These are phyloP conservation scores for Trichopria drosophilae DNA, from an alignment of 2,888 invertebrate species.

Conservation along the genomic window DNA sequence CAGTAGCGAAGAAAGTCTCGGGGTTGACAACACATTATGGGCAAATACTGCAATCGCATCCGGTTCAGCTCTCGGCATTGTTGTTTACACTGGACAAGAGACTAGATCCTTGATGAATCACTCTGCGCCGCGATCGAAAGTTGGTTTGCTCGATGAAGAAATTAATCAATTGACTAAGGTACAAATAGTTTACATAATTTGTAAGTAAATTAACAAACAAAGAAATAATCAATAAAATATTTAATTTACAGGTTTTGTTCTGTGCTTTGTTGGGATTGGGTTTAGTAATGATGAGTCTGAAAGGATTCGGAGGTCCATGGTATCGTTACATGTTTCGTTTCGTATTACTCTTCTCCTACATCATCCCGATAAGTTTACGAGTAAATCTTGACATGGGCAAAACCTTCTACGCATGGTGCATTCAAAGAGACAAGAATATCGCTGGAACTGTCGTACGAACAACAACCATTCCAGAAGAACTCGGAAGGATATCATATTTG, in stretches of 20 bases:
- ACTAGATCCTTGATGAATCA: slow-evolving; percentile 99
- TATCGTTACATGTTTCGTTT: slow-evolving; percentile 95
- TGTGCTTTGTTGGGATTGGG: slow-evolving; percentile 87
- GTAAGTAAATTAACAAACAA: slow-evolving; percentile 3
- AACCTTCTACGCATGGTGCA: slow-evolving; percentile 95
- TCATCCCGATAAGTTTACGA: slow-evolving; percentile 96
- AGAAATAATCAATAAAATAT: slow-evolving; percentile 9
- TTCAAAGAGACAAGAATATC: slow-evolving; percentile 90
- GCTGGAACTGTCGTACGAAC: slow-evolving; percentile 93
- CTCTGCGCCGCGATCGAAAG: slow-evolving; percentile 92
- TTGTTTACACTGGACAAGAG: slow-evolving; percentile 94
- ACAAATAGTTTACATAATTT: slow-evolving; percentile 11
- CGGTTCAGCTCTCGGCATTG: slow-evolving; percentile 91
- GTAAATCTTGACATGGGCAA: slow-evolving; percentile 99
- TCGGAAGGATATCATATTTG: slow-evolving; percentile 95
- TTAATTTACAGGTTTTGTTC: slow-evolving; percentile 70
- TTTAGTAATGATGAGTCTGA: slow-evolving; percentile 92
- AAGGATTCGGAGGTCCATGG: slow-evolving; percentile 97
- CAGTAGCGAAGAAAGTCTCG: slow-evolving; percentile 77
- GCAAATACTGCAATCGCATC: slow-evolving; percentile 98
- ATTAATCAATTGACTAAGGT: slow-evolving; percentile 95
- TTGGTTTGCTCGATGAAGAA: slow-evolving; percentile 92
- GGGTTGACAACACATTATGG: slow-evolving; percentile 97
- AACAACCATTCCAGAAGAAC: slow-evolving; percentile 97
- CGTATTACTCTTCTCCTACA: slow-evolving; percentile 96